Base-by-base conservation (phyloP, 2,797 vertebrate species). In the Phrynocephalus guinanensis region DNA sequence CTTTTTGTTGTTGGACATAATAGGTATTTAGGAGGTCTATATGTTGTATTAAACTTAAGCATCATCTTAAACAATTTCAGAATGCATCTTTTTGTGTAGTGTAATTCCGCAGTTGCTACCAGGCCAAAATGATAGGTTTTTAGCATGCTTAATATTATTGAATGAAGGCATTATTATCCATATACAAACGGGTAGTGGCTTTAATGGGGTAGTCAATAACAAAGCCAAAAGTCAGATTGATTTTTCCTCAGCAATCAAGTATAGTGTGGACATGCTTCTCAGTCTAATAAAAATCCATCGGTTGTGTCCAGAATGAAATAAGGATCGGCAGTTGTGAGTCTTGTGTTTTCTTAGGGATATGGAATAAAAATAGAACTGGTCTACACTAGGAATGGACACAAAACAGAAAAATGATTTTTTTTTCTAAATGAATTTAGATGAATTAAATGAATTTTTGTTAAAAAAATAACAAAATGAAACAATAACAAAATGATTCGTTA, bases 141-240 rank as follows among this genome's bases (percentile, higher is more conserved):
- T 91, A 83, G 38, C 83, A 90, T 84, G 87, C 16, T 80, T 92
- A 90, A 20, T 90, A 87, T 89, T 92, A 92, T 87, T 89, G 91
- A 94, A 93, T 86, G 88, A 87, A 91, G n/a, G 16, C 90, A 89
- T 81, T 84, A 81, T 90, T 94, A 92, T 30, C 70, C 81, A 92
- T 87, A 90, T 92, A 91, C 86, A 89, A 94, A 93, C n/a, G 26
- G 90, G 90, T 66, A 70, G 66, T 91, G 77, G 20, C 79, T 92
- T 92, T 94, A 94, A 93, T 93, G 82, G 68, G 56, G 50, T 83
- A 90, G 87, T 93, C 92, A 95, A 93, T 95, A 95, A 92, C 88
- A 94, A 89, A 87, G 93, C 66, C 82, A 92, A 92, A 94, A 94
- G 66, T 87, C 85, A 76, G 92, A 95, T 92, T 95, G 96, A 95